Evolutionary conservation across 35 echinoderm and acorn worm species (phyloP), one percentile per base, ranked within the genome.

Genomic region (Strongylocentrotus purpuratus): DNA sequence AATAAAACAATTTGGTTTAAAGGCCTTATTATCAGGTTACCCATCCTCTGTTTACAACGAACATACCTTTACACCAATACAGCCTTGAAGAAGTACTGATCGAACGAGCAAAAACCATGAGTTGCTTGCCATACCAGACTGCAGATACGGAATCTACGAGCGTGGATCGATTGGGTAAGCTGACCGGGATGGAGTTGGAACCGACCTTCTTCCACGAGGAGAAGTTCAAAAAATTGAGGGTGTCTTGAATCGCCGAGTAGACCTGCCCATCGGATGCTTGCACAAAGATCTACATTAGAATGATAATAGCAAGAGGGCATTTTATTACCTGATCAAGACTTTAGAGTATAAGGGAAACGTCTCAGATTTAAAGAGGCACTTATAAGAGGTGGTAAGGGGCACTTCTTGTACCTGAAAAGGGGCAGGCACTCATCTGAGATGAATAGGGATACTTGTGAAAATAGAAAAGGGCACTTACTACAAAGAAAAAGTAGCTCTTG

Each of bases 21-120:
- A n/a, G n/a, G n/a, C n/a, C n/a, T n/a, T n/a, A n/a, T n/a, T 41
- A 41, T 41, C 35, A 41, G 35, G 35, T 41, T 1, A 41, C 35
- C 35, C 35, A 41, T 41, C 3, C 35, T 41, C n/a, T n/a, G n/a
- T n/a, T 41, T 41, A 41, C 3, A 41, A 41, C 3, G 35, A 1
- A 41, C 35, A 41, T 78, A 45, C 93, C 88, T 96, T 95, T 91
- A 88, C 97, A 94, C 97, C 95, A 96, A 88, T 92, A 97, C 2
- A 97, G 94, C 89, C 86, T 92, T 48, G 97, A 96, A 5, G 46
- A 50, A 31, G 18, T 47, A 25, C 87, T 93, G 13, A 97, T 47
- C n/a, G 97, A 96, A 20, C 97, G 95, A 87, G 97, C 95, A 86
- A 97, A 97, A 4, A 96, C 88, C 48, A 96, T 48, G 33, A 97